A percentile compares a stretch with the other conserved stretches of the same genome.
Conservation (phyloP, 2,888 invertebrate genomes). For the Tetrapedia diversipes region DNA sequence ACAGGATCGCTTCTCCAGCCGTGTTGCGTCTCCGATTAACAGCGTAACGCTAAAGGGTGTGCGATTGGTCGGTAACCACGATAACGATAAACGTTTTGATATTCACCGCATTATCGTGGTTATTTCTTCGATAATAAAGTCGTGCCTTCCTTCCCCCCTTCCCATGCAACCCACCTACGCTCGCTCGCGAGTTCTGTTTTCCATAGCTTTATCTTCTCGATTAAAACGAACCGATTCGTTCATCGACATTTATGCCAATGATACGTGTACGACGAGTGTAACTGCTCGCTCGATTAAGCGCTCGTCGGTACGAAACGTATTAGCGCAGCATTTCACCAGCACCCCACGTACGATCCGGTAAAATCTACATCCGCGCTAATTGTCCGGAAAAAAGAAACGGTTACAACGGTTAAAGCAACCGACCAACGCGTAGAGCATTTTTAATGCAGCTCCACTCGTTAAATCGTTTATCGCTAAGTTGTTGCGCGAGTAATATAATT, state of each 20-base stretch:
- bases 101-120: not conserved
- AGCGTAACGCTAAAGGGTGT: not conserved
- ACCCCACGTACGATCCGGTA: too few relatives aligned
- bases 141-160: too few relatives aligned
- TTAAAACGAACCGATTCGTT: not conserved
- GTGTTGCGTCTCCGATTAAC: not conserved
- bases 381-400: too few relatives aligned
- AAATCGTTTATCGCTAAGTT: not conserved
- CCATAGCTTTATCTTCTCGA: not conserved
- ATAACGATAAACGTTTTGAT: not conserved
- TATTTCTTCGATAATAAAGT: constrained; percentile 16
- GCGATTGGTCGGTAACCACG: constrained; percentile 8
- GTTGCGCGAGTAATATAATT: not conserved
- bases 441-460: not conserved
- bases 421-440: too few relatives aligned
- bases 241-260: not conserved
- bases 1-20: not conserved
- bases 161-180: too few relatives aligned
- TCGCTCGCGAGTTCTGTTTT: too few relatives aligned
- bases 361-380: too few relatives aligned
- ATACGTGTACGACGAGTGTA: not conserved
- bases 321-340: too few relatives aligned
- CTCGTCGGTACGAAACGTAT: constrained; percentile 10
- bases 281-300: constrained; percentile 1
- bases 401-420: too few relatives aligned